phyloP scores from a whole-genome alignment of 2,797 vertebrate species.

The Mycteria americana region DNA sequence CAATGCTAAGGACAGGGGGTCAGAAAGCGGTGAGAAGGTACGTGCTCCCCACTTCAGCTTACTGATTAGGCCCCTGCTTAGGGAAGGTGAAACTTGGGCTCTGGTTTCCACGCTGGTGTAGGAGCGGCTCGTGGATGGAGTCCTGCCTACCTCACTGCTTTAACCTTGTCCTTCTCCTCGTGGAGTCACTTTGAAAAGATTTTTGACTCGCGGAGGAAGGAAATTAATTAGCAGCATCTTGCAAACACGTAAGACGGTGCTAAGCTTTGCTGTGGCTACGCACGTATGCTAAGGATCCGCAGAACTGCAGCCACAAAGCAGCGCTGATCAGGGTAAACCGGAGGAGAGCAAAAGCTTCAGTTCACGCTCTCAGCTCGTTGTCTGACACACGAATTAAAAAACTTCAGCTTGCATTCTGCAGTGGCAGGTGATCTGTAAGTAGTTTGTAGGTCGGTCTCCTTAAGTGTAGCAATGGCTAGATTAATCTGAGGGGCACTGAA shows the following conservation, averaged over 20 bases:
- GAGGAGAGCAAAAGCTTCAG: background rate
- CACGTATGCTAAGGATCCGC: background rate
- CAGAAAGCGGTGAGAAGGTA: background rate
- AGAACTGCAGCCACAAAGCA: background rate
- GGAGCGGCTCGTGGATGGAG: background rate
- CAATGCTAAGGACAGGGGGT: background rate
- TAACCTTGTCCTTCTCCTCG: background rate
- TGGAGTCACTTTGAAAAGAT: background rate
- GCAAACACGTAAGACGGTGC: background rate
- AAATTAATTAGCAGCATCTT: background rate
- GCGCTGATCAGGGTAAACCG: background rate
- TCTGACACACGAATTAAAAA: background rate
- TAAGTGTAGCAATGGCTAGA: background rate
- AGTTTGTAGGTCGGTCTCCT: background rate
- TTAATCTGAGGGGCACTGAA: background rate
- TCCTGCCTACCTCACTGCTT: background rate
- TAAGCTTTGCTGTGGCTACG: background rate
- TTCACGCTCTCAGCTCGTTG: background rate
- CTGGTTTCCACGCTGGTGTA: background rate
- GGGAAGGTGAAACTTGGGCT: background rate
- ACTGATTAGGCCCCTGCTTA: background rate
- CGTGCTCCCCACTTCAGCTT: background rate
- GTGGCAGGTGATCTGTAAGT: background rate
- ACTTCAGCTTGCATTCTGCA: background rate
- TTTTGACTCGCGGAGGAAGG: background rate